A percentile compares a stretch with the other conserved stretches of the same genome.
Evolutionary conservation across 2,888 invertebrate genomes (phyloP).

Genomic region (Melieria crassipennis): DNA sequence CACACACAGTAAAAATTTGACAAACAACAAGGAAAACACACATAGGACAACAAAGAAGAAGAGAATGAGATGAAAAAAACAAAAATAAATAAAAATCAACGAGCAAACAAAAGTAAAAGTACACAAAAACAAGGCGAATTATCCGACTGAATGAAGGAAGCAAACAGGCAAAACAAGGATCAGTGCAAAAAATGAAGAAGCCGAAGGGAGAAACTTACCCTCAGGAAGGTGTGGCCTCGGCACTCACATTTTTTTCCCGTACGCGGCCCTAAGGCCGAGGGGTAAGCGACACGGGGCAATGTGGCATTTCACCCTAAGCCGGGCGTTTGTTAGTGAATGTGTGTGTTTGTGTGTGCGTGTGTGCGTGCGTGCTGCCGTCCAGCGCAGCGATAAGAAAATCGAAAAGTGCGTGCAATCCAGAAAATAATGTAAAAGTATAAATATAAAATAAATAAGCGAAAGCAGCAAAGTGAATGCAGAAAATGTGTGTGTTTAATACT

Average conservation of each 20-base stretch:
- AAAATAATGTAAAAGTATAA: not conserved
- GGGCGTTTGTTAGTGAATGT: too few species aligned
- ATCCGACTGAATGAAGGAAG: slow-evolving; percentile 33
- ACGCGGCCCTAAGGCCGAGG: slow-evolving; percentile 29
- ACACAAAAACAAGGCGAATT: slow-evolving; percentile 38
- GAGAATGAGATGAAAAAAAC: slow-evolving; percentile 8
- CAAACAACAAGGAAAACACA: slow-evolving; percentile 1
- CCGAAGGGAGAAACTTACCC: slow-evolving; percentile 53
- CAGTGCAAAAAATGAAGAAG: too few species aligned
- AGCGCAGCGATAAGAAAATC: not conserved
- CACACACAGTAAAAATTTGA: not conserved
- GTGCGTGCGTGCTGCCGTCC: not conserved
- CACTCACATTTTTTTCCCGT: slow-evolving; percentile 44
- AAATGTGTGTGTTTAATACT: not conserved
- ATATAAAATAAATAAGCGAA: too few species aligned
- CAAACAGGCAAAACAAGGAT: slow-evolving; percentile 36
- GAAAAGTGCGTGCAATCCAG: slow-evolving; percentile 11
- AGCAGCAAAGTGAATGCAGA: not conserved
- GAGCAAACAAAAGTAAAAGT: slow-evolving; percentile 58
- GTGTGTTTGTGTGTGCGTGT: not conserved
- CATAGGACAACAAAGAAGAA: slow-evolving; percentile 6
- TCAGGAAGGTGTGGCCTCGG: slow-evolving; percentile 61
- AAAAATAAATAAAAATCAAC: slow-evolving; percentile 19
- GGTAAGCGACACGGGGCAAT: slow-evolving; percentile 31
- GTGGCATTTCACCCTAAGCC: slow-evolving; percentile 37